Evolutionary conservation across 1,140 invertebrate genomes (phyloP), one percentile per base, ranked within the genome.

Genomic region (Subanguina moxae): DNA sequence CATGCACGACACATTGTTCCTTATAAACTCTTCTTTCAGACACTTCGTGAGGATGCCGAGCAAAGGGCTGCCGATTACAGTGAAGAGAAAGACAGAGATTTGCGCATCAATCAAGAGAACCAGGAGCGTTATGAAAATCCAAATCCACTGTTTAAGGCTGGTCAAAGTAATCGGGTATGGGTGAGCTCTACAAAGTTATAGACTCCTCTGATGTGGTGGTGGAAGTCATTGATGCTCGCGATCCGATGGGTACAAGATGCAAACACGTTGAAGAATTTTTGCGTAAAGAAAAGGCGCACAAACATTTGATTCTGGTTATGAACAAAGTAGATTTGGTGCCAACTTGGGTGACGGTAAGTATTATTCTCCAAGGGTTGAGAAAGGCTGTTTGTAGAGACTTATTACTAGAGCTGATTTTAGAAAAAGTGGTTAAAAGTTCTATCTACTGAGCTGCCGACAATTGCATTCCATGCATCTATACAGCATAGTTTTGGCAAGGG

Each of bases 401-500:
- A 5, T 38, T 38, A 11, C 3, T 5, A 38, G 13, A 15, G 30
- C 63, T 63, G 61, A 71, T 75, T 80, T 43, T 76, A 86, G 85
- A 84, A 86, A 84, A 85, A 84, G 74, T 99, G 95, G 96, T 91
- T 97, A 0, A 89, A 90, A 28, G 89, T 93, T 71, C 85, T 98
- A 1, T 96, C 91, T 78, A 83, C 88, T 21, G 94, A 98, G 84
- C 93, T 94, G 85, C 96, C 96, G 32, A 97, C 96, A 0, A 87
- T 99, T 77, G 95, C 94, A 0, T 99, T 98, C 82, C 93, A 97
- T 85, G 93, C 95, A 0, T 97, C 93, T 17, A 85, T 98, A 56
- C 96, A 90, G 56, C 94, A 99, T 87, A 91, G 94, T 0, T 99
- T 99, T 86, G 94, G 94, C 48, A 99, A 99, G 87, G 94, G 94